Evolutionary conservation across 2,797 vertebrate genomes (phyloP).

Genomic region (Urosaurus nigricauda): DNA sequence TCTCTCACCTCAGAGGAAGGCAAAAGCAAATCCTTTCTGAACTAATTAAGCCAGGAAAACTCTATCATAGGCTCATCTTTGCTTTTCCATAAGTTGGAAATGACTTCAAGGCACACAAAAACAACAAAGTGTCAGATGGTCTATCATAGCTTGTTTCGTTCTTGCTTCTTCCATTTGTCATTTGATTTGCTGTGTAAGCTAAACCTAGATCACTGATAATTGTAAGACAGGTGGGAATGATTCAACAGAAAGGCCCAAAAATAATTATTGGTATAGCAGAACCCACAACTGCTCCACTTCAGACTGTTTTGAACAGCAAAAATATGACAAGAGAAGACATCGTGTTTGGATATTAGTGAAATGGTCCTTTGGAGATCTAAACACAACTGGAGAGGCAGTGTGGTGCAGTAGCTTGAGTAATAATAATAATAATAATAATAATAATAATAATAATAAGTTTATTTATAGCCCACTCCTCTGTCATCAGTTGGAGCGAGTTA

Average conservation of each 20-base stretch:
- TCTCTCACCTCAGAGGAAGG: too few species aligned
- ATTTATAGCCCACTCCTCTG: too few species aligned
- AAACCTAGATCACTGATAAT: not conserved
- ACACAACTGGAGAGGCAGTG: too few species aligned
- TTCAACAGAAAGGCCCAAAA: not conserved
- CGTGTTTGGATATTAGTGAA: not conserved
- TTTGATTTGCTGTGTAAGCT: not conserved
- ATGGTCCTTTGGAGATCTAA: not conserved
- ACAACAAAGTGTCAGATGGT: not conserved
- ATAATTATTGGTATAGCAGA: not conserved
- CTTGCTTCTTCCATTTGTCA: rapidly evolving
- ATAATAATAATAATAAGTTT: too few species aligned
- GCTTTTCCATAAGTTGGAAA: too few species aligned
- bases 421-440: too few species aligned
- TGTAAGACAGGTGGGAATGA: not conserved
- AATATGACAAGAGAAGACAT: not conserved
- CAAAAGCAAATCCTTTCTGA: too few species aligned
- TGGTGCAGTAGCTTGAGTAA: too few species aligned
- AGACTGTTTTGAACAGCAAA: not conserved
- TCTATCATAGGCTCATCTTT: too few species aligned
- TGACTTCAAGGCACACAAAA: not conserved
- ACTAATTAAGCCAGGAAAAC: too few species aligned
- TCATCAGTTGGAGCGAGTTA: too few species aligned
- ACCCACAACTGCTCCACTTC: not conserved
- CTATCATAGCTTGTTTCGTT: not conserved